These are phyloP conservation scores for Meta bourneti DNA, from an alignment of 2,888 invertebrate genomes.

Conservation along the genomic window DNA sequence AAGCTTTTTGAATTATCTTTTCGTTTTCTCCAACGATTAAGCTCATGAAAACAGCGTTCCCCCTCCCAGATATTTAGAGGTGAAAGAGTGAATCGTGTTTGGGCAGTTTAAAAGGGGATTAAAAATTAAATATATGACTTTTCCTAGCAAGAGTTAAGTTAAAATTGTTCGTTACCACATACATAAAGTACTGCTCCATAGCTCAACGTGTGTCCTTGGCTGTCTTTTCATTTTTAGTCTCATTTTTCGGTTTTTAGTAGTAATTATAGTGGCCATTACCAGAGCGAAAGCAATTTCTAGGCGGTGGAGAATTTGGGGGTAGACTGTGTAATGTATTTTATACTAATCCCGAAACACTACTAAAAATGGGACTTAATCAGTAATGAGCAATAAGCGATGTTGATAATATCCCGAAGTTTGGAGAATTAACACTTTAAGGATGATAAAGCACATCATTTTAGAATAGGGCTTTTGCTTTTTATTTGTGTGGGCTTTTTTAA, in stretches of 20 bases:
- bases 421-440: conserved; percentile 29
- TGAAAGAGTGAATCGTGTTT: conserved; percentile 17
- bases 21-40: conserved; percentile 8
- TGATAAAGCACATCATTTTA: conserved; percentile 40
- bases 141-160: not conserved
- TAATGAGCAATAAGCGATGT: conserved; percentile 44
- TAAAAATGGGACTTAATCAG: conserved; percentile 49
- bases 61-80: not conserved
- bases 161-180: conserved; percentile 7
- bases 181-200: conserved; percentile 27
- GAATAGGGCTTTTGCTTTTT: conserved; percentile 22
- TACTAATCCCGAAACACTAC: conserved; percentile 26
- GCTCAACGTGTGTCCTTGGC: conserved; percentile 10
- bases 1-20: conserved; percentile 50
- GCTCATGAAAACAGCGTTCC: not conserved
- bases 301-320: conserved; percentile 14
- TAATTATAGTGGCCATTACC: conserved; percentile 47
- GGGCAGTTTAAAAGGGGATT: conserved; percentile 51
- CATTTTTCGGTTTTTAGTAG: conserved; percentile 23
- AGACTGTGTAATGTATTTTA: not conserved
- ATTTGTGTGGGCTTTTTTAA: not conserved
- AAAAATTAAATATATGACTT: conserved; percentile 52
- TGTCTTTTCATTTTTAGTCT: conserved; percentile 18
- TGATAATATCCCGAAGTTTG: conserved; percentile 41
- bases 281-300: conserved; percentile 8